These are phyloP conservation scores for Jacana jacana DNA, from an alignment of 2,113 vertebrate genomes.

Conservation along the genomic window DNA sequence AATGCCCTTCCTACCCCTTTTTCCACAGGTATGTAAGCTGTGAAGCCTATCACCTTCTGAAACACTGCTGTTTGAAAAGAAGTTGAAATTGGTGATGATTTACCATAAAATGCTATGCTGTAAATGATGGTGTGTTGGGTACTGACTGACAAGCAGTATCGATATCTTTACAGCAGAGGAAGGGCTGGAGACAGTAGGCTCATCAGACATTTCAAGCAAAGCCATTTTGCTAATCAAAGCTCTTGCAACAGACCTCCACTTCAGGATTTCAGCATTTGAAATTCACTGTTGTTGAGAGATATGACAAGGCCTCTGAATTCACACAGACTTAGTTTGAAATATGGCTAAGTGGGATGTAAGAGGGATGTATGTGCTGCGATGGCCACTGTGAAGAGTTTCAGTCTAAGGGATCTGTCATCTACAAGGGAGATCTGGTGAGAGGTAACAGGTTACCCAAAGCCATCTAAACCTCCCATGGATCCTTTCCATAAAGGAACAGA, in stretches of 20 bases:
- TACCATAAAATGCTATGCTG: background rate
- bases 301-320: background rate
- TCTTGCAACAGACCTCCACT: background rate
- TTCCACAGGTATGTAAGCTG: background rate
- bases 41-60: background rate
- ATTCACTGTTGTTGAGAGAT: background rate
- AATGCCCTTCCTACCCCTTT: background rate
- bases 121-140: background rate
- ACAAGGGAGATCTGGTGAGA: background rate
- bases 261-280: background rate
- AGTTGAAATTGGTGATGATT: background rate
- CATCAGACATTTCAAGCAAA: background rate
- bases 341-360: background rate
- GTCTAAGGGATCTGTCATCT: background rate
- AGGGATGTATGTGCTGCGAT: background rate
- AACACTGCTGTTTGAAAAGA: background rate
- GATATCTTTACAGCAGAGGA: background rate
- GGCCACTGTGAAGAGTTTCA: background rate
- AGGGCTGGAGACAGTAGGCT: background rate
- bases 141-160: background rate
- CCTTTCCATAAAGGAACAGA: background rate
- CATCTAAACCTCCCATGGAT: background rate
- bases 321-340: background rate
- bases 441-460: background rate
- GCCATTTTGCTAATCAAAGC: conserved; percentile 29